Evolutionary conservation across 2,797 vertebrate species (phyloP).

Genomic region (Thunnus albacares): DNA sequence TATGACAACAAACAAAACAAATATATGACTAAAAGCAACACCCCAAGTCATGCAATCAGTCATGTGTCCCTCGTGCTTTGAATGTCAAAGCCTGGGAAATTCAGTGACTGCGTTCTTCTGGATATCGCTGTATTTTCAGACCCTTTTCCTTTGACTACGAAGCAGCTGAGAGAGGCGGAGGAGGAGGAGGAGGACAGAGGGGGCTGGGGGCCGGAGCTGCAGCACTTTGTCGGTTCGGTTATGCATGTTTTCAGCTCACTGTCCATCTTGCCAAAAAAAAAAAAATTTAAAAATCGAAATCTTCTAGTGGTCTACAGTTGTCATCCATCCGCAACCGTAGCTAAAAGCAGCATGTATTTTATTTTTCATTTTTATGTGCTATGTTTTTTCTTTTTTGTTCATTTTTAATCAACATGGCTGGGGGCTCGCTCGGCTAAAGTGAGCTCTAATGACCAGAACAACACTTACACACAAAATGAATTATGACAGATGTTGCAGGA

Average conservation of each 20-base stretch:
- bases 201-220: constrained; percentile 41
- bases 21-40: constrained; percentile 79
- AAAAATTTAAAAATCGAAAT: constrained; percentile 58
- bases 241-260: constrained; percentile 77
- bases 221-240: constrained; percentile 71
- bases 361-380: constrained; percentile 57
- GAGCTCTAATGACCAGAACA: background rate
- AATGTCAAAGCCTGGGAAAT: constrained; percentile 84
- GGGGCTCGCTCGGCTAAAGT: too few species aligned
- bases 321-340: constrained; percentile 78
- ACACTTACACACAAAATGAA: constrained; percentile 2
- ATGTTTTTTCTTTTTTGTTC: background rate
- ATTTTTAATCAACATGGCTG: background rate
- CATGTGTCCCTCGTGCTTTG: constrained; percentile 76
- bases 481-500: background rate
- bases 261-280: constrained; percentile 64
- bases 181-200: constrained; percentile 30
- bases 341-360: constrained; percentile 84
- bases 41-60: constrained; percentile 68
- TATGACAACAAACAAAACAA: constrained; percentile 83
- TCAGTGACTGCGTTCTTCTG: constrained; percentile 61
- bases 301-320: constrained; percentile 86
- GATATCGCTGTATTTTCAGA: constrained; percentile 74
- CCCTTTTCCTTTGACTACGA: constrained; percentile 82
- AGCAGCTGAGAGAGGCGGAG: constrained; percentile 80